Base-by-base conservation (phyloP, 2,888 invertebrate species). In the Dryobotodes eremita region DNA sequence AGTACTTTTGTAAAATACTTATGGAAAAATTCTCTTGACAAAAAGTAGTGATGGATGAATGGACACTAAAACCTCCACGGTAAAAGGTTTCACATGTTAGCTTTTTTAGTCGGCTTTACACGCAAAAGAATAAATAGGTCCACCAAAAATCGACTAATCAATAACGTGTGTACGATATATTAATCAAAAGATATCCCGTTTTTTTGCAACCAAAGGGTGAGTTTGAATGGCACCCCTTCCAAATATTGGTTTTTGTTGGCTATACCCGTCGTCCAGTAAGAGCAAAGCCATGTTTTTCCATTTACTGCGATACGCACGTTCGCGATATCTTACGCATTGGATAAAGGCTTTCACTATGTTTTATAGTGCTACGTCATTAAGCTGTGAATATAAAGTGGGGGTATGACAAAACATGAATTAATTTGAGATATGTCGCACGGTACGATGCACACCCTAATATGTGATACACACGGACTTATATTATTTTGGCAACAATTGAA, bases 371-470 rank as follows among this genome's bases (percentile, higher is more conserved):
- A 94, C 89, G 95, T 96, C 97, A 96, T 96, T 96, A 96, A 94
- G 92, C 92, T 92, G 91, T 93, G 95, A 95, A 96, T 95, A 94
- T 96, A 96, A 96, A 96, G 96, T 95, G 95, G 94, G 95, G 95
- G 95, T 95, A 96, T 96, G 96, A 96, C 97, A 96, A 96, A 96
- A 96, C 96, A 96, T 95, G 96, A 96, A 96, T 96, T 96, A 96
- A 96, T 97, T 96, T 96, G 93, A 94, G 95, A 96, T 95, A 95
- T 95, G 97, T 96, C 97, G 94, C 90, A 96, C 93, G 96, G 94
- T 95, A 93, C 95, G 94, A 91, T 96, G 96, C 91, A 92, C 93
- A 94, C 94, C 93, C 90, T 85, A 78, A 82, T 78, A 80, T 82
- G 75, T 73, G 73, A 77, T 80, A 86, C 86, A 88, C 78, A 87